Evolutionary conservation across 2,113 vertebrate species (phyloP), one percentile per base, ranked within the genome.

Genomic region (Seriola dumerili): DNA sequence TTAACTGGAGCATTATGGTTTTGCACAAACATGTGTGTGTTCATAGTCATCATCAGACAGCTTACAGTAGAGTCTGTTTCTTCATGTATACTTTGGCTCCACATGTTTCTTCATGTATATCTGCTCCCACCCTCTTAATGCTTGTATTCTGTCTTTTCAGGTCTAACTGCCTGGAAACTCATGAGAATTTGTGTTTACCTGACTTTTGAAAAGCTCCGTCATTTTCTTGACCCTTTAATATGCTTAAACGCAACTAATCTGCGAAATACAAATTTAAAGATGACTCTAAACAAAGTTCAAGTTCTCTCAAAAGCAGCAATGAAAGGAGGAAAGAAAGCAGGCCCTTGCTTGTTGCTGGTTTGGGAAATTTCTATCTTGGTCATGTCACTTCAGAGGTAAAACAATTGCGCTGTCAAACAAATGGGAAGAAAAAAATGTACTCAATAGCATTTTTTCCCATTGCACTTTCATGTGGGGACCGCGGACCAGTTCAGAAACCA

Each of bases 331-430:
- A 72, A 67, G 70, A 80, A 72, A 85, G 73, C 85, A 86, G 57
- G 85, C 48, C 69, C 54, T n/a, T 70, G 66, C 88, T 12, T 89
- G 89, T 73, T 61, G 42, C 73, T 63, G 72, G 25, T 76, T 62
- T 79, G 64, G 66, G 67, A 89, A 81, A 63, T 88, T 91, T 92
- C 77, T 91, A 88, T 94, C 94, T 93, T 84, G 69, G 82, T 87
- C 74, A 38, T 44, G 52, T 84, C 48, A 80, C 65, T 72, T 86
- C 9, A 16, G 23, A 83, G 62, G 38, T 73, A 42, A 84, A 80
- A 38, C 8, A 23, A 17, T 42, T 10, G 40, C 7, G 14, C 64
- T 79, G 76, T 65, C 79, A 85, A 76, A 83, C 25, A 83, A 82
- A 58, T 32, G 64, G 29, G 16, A 8, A 6, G 9, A 23, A 83